Evolutionary conservation across 2,113 vertebrate species (phyloP), one percentile per base, ranked within the genome.

Genomic region (Nycticebus coucang): DNA sequence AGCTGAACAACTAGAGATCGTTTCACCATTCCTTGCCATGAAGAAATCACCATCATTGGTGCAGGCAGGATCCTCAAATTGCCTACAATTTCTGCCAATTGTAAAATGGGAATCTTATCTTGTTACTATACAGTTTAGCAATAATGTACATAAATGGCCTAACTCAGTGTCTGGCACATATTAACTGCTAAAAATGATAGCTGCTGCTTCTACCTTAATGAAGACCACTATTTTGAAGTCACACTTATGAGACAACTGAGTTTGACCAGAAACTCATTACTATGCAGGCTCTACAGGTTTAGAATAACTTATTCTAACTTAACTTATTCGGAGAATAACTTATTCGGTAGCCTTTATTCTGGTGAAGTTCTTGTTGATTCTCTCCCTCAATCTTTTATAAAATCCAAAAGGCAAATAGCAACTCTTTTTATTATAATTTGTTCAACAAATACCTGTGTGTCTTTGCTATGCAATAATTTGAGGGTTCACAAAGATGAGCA

Each of bases 351-450:
- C 69, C 57, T 94, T 68, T 33, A 45, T 62, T 64, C 59, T 59
- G 21, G 2, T 81, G 69, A 57, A 8, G 28, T 68, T 85, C 55
- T 87, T 68, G 50, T 64, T 66, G 71, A 53, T 79, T 87, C 59
- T 59, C 53, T 91, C 64, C 62, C 21, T 92, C 60, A 45, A 80
- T 60, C 24, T 89, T 69, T 89, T 41, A 82, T 59, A 89, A 89
- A 97, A 95, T 95, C 93, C 95, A 79, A 96, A 97, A 95, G 95
- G 92, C 74, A 98, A 97, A 97, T 80, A 96, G 89, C 83, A 96
- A 87, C 82, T 94, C 71, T 91, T 89, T 92, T 88, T 87, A 91
- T 94, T 86, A 86, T 93, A 79, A 97, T 96, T 94, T 89, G 68
- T 79, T 97, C 78, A 84, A 87, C 93, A 97, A 96, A 96, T 91